phyloP scores from a whole-genome alignment of 2,113 vertebrate genomes.

The Halichoerus grypus region DNA sequence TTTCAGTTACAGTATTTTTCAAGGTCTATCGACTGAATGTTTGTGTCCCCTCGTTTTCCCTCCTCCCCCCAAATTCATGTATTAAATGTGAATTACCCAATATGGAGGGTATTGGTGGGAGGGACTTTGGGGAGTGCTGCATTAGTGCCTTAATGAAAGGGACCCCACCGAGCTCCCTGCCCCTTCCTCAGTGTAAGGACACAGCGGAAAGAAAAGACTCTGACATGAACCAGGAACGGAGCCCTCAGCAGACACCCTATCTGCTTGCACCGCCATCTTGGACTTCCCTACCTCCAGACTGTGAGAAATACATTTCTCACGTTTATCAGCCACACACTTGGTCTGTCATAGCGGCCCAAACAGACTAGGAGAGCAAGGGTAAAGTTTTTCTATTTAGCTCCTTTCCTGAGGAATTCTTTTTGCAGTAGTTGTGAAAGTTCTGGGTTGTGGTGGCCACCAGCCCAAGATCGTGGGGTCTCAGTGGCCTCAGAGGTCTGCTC shows the following conservation, averaged over 20 bases:
- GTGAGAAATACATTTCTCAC: neutral
- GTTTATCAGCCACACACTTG: neutral
- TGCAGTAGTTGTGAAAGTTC: neutral
- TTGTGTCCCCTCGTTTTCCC: too few species aligned
- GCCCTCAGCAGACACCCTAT: too few species aligned
- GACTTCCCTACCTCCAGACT: neutral
- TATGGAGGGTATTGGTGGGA: neutral
- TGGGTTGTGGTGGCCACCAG: neutral
- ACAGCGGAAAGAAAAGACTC: neutral
- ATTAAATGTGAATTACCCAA: neutral
- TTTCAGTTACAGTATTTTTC: neutral
- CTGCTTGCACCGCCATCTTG: neutral
- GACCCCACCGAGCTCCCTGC: neutral
- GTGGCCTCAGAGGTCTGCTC: neutral
- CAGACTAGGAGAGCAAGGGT: neutral
- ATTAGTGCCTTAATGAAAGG: neutral
- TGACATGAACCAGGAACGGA: neutral
- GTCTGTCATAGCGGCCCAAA: neutral
- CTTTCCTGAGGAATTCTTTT: neutral
- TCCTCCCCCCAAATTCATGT: neutral
- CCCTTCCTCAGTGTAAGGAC: neutral
- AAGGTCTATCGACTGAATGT: neutral
- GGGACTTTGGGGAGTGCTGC: too few species aligned
- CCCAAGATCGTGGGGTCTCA: neutral
- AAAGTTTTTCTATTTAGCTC: neutral